Evolutionary conservation across 2,888 invertebrate species (phyloP), one percentile per base, ranked within the genome.

Genomic region (Scaptomyza flava): DNA sequence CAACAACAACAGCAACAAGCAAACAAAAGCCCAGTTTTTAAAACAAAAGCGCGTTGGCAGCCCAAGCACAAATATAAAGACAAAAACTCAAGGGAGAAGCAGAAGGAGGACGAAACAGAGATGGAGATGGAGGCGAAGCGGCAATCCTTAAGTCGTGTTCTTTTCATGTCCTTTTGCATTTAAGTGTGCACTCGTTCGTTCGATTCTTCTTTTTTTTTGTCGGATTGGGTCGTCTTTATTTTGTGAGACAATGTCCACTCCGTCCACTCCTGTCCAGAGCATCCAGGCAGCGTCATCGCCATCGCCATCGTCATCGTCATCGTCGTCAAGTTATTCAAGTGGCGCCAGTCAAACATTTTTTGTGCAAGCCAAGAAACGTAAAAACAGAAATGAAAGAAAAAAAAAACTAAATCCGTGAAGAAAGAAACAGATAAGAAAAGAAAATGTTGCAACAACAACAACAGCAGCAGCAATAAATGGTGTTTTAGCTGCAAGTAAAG

Each of bases 261-360:
- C n/a, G 65, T 43, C 61, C 31, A 5, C 53, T 14, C 36, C n/a
- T 27, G 38, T 42, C 23, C 54, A 47, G 46, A 36, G 56, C 30
- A 56, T 56, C 56, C 50, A 50, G 57, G 57, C 57, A 47, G 56
- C 64, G 58, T 8, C 65, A 33, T 77, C 75, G 71, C 54, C 81
- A 23, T 47, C 51, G 60, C 50, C 76, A 71, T 78, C 75, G 71
- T 60, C 79, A n/a, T 38, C 48, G 41, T 43, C 60, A 50, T 47
- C 77, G 79, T 77, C 76, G 65, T 63, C 82, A 87, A 81, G 90
- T 90, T 90, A 90, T 90, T 89, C 90, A 89, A 90, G 90, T 90
- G 90, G 90, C 90, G 90, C 90, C 90, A 90, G 90, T 87, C 88
- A 90, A 90, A 87, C 86, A 89, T 89, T 89, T 82, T 81, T 81